These are phyloP conservation scores for Lates japonicus DNA, from an alignment of 2,797 vertebrate species.

Conservation along the genomic window DNA sequence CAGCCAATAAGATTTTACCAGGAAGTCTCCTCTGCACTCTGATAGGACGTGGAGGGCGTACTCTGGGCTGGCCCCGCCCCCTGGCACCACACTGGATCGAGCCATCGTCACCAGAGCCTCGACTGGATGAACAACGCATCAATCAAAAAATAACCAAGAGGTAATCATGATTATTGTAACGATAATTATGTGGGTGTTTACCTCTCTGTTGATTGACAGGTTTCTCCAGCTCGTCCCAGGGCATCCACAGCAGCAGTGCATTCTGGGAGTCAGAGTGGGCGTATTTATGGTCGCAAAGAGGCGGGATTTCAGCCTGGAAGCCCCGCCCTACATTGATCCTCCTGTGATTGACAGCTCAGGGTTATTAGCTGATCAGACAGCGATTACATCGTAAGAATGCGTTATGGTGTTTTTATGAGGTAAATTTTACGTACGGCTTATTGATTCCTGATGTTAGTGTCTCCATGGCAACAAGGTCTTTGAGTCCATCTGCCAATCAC, in stretches of 20 bases:
- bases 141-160: neutral
- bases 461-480: slow-evolving; percentile 77
- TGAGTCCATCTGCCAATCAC: slow-evolving; percentile 84
- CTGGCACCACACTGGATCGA: slow-evolving; percentile 91
- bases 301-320: slow-evolving; percentile 94
- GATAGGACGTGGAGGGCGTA: slow-evolving; percentile 92
- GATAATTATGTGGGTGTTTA: slow-evolving; percentile 54
- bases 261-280: slow-evolving; percentile 85
- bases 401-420: neutral
- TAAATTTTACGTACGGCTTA: slow-evolving; percentile 86
- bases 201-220: slow-evolving; percentile 90
- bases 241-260: slow-evolving; percentile 92
- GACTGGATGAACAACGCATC: slow-evolving; percentile 79
- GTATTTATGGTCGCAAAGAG: slow-evolving; percentile 77
- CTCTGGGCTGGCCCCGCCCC: slow-evolving; percentile 91
- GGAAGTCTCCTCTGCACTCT: slow-evolving; percentile 91
- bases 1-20: slow-evolving; percentile 85
- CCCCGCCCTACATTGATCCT: slow-evolving; percentile 91
- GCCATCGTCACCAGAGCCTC: slow-evolving; percentile 92
- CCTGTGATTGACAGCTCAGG: slow-evolving; percentile 76
- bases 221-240: slow-evolving; percentile 87
- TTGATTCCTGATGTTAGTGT: slow-evolving; percentile 84
- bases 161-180: accelerated
- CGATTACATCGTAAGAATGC: no score
- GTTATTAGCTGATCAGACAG: slow-evolving; percentile 7